Evolutionary conservation across 2,113 vertebrate species (phyloP), one percentile per base, ranked within the genome.

Genomic region (Dinomys branickii): DNA sequence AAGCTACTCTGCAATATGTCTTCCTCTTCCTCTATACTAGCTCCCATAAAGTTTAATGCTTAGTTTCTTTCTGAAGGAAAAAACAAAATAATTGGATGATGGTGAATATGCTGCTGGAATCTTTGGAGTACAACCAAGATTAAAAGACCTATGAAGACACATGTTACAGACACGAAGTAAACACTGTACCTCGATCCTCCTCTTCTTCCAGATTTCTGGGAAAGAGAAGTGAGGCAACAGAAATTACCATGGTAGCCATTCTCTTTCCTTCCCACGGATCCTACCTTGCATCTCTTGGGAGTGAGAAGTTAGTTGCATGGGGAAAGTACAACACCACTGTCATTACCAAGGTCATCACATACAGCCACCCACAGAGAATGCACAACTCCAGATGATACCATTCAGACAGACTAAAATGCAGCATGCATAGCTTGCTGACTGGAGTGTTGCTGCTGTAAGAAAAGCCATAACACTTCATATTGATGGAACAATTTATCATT

Each of bases 41-140:
- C 38, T 75, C 87, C 86, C 47, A 82, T 59, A 84, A 90, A 93
- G n/a, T 63, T 80, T 90, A 95, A 90, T 41, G 1, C 13, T 90
- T 84, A 24, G 44, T 22, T 33, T 89, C 69, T 89, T 95, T 91
- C 54, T 94, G 16, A 1, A 92, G 24, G 26, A 78, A 26, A 82
- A 82, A 78, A 56, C 78, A 75, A 84, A 6, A 47, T 75, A 88
- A 94, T 10, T 69, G 47, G 52, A 56, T 30, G 52, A 56, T 30
- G 94, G n/a, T 86, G 28, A 94, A 82, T 85, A 59, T 52, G 6
- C 33, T 44, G 12, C 24, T 80, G 90, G 61, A 87, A 26, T 95
- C 44, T 94, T 30, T 94, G 33, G 38, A 90, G 26, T 85, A 33
- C 92, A 88, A 91, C 44, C 28, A 92, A 77, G 33, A 10, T 92